Evolutionary conservation across 1,140 invertebrate species (phyloP), one percentile per base, ranked within the genome.

Genomic region (Pinna nobilis): DNA sequence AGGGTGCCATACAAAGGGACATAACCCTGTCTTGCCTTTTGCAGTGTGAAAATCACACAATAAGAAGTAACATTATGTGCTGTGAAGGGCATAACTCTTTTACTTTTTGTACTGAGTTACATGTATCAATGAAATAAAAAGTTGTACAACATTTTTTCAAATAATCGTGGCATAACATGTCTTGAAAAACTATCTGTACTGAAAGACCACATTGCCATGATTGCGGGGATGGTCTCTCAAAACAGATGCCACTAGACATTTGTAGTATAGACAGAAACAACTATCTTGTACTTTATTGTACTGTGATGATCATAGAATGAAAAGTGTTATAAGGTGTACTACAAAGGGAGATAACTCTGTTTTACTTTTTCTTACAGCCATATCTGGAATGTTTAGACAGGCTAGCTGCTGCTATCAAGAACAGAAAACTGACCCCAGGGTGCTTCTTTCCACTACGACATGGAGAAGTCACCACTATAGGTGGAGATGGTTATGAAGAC

Each of bases 361-460:
- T 50, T 60, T 70, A 23, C 37, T 32, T 70, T 44, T 32, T 35
- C 39, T 67, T 70, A 23, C 70, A 82, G 80, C 64, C 28, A 33
- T 82, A 82, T 30, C 51, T 82, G 51, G 77, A 77, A 32, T 76
- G 76, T n/a, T 66, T 35, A 47, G 50, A 65, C 47, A 67, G 61
- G 25, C 37, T 82, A 9, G 35, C 25, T 23, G 44, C 60, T 53
- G 73, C 70, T 30, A 15, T 79, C n/a, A 44, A 63, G 44, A 64
- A 61, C 20, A 47, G 33, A n/a, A 44, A 55, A n/a, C 39, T 79
- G 35, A 47, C 65, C 35, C 49, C 53, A 18, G n/a, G 20, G 13
- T 30, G 47, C 18, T 82, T 82, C 61, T 66, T 79, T 25, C 77
- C 77, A 5, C 44, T 82, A 3, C 53, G 63, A 13, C 77, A 79